Conservation (phyloP, 2,797 vertebrate species). For the Peromyscus eremicus region DNA sequence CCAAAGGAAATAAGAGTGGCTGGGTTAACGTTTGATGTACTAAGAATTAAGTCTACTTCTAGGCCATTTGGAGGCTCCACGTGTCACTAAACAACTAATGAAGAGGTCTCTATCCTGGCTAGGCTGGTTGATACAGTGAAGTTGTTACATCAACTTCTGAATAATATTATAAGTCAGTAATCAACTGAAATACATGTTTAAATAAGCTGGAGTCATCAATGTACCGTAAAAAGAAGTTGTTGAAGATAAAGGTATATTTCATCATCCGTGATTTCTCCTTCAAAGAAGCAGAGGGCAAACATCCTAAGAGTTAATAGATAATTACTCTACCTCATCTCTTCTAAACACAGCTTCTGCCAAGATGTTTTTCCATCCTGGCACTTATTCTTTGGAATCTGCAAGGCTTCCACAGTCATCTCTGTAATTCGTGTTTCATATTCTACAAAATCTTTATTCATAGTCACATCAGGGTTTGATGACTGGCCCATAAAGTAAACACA, state of each 20-base stretch:
- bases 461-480: constrained; percentile 45
- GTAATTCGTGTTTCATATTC: constrained; percentile 61
- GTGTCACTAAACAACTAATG: neutral
- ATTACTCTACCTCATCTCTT: neutral
- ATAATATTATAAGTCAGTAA: constrained; percentile 39
- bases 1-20: neutral
- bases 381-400: neutral
- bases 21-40: neutral
- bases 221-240: neutral
- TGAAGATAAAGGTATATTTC: neutral
- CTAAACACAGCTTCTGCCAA: neutral
- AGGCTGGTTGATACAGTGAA: neutral
- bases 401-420: constrained; percentile 13
- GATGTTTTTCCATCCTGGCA: neutral
- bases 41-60: neutral
- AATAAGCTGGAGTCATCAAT: neutral
- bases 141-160: neutral
- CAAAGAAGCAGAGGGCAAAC: constrained; percentile 10
- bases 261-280: neutral
- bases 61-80: neutral
- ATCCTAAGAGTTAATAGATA: neutral
- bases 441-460: constrained; percentile 75
- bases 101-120: neutral
- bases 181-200: constrained; percentile 36
- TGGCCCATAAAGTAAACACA: constrained; percentile 48